Base-by-base conservation (phyloP, 1,140 invertebrate species). In the Trachelipus rathkii region DNA sequence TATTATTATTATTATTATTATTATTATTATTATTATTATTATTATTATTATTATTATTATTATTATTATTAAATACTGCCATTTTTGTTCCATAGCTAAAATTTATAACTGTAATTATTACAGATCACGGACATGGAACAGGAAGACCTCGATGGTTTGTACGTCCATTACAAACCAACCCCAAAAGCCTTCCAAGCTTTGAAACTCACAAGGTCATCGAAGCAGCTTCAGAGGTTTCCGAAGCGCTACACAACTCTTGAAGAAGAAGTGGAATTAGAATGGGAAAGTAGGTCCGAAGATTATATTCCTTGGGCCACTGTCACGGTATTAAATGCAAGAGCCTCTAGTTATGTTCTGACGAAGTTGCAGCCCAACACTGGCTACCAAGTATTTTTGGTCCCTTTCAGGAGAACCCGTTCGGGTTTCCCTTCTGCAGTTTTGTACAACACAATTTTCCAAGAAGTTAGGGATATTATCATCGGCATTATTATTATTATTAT, bases 351-450 rank as follows among this genome's bases (percentile, higher is more conserved):
- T 73, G 82, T 86, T 7, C 82, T 89, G n/a, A 84, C 84, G 19
- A 84, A 85, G 21, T 82, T 89, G 9, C 79, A 84, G 44, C 87
- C 87, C 67, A 87, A 85, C 81, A 86, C 86, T 4, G 86, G 86
- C 81, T 89, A 89, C 80, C 86, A 88, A 78, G 86, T 87, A 72
- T 86, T 87, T 74, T 81, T 87, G 69, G 86, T 87, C 15, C 86
- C 86, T 77, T 89, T 84, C 84, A 84, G 85, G 75, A 83, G 84
- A 46, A 84, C 84, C 11, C 83, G 87, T 8, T 84, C 85, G 23
- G 87, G 87, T 7, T 83, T 83, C 46, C 87, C 87, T 10, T 78
- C 80, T 0, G 75, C 77, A 19, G 60, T 81, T 11, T 53, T 76
- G 10, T 73, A 73, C 60, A 81, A 81, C 67, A 79, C 76, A 6